Conservation (phyloP, 37 sponge, comb jelly and placozoan genomes). For the Petrosia ficiformis region DNA sequence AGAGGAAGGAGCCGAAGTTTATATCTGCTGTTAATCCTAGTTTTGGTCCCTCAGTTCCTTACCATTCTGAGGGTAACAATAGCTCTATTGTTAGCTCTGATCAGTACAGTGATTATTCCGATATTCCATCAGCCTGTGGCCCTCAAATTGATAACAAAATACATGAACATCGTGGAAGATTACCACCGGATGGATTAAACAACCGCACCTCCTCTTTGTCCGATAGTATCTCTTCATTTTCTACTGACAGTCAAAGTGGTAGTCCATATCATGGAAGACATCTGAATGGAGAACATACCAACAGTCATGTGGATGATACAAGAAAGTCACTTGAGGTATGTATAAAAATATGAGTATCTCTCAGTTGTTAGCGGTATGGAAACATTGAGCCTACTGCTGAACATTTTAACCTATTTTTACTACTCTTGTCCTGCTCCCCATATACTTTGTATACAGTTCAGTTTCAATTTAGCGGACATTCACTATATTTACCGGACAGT, state of each 20-base stretch:
- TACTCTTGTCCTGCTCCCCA: too few species aligned
- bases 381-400: neutral
- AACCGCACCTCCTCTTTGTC: neutral
- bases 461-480: too few species aligned
- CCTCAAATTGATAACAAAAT: neutral
- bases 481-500: too few species aligned
- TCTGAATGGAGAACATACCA: neutral
- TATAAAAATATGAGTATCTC: neutral
- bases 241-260: neutral
- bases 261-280: neutral
- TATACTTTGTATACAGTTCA: too few species aligned
- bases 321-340: neutral
- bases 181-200: neutral
- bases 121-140: neutral
- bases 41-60: neutral
- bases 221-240: slow-evolving; percentile 12
- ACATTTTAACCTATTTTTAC: too few species aligned
- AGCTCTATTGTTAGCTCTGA: neutral
- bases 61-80: neutral
- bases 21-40: neutral
- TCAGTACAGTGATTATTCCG: slow-evolving; percentile 11
- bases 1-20: neutral
- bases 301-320: too few species aligned
- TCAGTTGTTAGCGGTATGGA: neutral
- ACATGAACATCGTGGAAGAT: neutral